Base-by-base conservation (phyloP, 1,140 invertebrate species). In the Apis mellifera region DNA sequence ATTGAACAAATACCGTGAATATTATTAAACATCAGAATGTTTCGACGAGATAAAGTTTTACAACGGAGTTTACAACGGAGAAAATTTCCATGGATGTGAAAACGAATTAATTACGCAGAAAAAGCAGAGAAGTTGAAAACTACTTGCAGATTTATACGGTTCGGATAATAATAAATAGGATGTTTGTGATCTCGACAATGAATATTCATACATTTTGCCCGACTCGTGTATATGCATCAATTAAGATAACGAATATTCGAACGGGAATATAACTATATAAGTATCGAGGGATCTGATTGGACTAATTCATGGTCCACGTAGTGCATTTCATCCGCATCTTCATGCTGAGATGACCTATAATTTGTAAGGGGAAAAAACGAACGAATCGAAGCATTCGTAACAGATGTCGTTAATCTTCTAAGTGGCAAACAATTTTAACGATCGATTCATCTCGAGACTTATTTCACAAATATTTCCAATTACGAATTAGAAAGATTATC, bases 161-260 rank as follows among this genome's bases (percentile, higher is more conserved):
- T 57, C 52, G 64, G 15, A 68, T 42, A 42, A 42, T 42, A 42
- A 42, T 42, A 42, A 42, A 42, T 69, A 66, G 52, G 11, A 9
- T 32, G 32, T 68, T 64, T 78, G 75, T 50, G 75, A 52, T 15
- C 21, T 42, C 26, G 75, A 78, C 64, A 78, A 78, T 78, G 75
- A 78, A 78, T 78, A 78, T 68, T 78, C 64, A 78, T 78, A 78
- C 75, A 64, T 52, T 66, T 69, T 57, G 52, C 9, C 15, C 75
- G 52, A 23, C 42, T 15, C 73, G 32, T 17, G 42, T 68, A 17
- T 57, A 57, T 66, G 21, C 48, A 66, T 76, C 50, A 52, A 57
- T 66, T 48, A 64, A 69, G 75, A 78, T 78, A 57, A 64, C 64
- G 26, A 57, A 55, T 66, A 55, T 54, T 78, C 50, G 52, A 69